phyloP scores from a whole-genome alignment of 2,888 invertebrate species.

The Amaurobius ferox region DNA sequence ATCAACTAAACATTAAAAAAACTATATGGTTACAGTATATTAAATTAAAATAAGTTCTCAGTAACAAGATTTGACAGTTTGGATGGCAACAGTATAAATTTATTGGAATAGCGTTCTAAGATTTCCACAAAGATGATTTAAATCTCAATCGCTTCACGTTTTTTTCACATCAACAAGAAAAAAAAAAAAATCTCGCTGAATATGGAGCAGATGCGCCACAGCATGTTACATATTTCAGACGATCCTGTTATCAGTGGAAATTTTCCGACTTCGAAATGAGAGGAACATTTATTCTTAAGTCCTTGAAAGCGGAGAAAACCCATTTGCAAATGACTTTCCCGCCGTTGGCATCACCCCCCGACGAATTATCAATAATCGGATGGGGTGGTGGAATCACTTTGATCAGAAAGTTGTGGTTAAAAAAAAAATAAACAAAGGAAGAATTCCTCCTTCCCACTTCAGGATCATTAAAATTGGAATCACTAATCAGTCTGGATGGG shows the following conservation, averaged over 20 bases:
- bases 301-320: background rate
- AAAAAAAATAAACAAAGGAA: slow-evolving; percentile 1
- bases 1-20: too few species aligned
- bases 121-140: background rate
- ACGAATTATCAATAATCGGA: background rate
- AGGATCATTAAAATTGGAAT: slow-evolving; percentile 36
- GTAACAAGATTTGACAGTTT: too few species aligned
- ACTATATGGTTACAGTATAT: too few species aligned
- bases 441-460: background rate
- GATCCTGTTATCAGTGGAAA: slow-evolving; percentile 9
- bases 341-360: background rate
- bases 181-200: slow-evolving; percentile 8
- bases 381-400: background rate
- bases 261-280: slow-evolving; percentile 14
- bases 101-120: background rate
- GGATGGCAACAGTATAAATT: background rate
- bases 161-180: background rate
- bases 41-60: too few species aligned
- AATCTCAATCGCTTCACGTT: background rate
- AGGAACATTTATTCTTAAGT: slow-evolving; percentile 14
- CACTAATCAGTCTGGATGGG: slow-evolving; percentile 48
- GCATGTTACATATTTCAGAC: slow-evolving; percentile 6
- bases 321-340: slow-evolving; percentile 16
- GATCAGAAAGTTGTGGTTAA: background rate
- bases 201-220: slow-evolving; percentile 9